These are phyloP conservation scores for Nephotettix cincticeps DNA, from an alignment of 1,140 invertebrate genomes.

Conservation along the genomic window DNA sequence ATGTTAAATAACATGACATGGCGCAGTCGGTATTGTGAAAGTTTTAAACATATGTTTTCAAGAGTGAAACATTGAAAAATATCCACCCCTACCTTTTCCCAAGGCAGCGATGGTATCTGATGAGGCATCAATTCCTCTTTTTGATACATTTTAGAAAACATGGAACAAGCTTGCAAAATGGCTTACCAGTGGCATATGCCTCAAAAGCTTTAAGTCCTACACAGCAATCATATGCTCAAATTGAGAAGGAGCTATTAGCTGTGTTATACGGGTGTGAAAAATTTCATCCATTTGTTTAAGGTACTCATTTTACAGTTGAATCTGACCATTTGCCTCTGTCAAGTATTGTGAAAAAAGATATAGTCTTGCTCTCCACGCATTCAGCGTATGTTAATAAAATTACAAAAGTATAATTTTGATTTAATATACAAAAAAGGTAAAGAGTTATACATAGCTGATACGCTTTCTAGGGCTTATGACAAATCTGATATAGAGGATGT, in stretches of 20 bases:
- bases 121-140: no score
- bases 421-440: not conserved
- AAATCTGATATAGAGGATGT: not conserved
- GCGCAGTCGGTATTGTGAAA: no score
- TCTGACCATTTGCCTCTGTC: not conserved
- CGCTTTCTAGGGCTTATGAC: not conserved
- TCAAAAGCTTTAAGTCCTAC: conserved; percentile 24
- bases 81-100: no score
- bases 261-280: conserved; percentile 42
- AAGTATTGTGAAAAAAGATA: not conserved
- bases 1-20: no score
- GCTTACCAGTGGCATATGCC: not conserved
- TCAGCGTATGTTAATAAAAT: not conserved
- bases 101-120: no score
- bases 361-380: not conserved
- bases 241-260: conserved; percentile 49
- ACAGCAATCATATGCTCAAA: conserved; percentile 47
- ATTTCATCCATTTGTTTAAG: conserved; percentile 40
- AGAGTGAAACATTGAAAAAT: no score
- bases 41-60: no score
- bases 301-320: not conserved
- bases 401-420: conserved; percentile 6
- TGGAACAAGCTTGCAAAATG: no score
- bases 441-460: not conserved
- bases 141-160: no score